Base-by-base conservation (phyloP, 2,888 invertebrate species). In the Labia minor region DNA sequence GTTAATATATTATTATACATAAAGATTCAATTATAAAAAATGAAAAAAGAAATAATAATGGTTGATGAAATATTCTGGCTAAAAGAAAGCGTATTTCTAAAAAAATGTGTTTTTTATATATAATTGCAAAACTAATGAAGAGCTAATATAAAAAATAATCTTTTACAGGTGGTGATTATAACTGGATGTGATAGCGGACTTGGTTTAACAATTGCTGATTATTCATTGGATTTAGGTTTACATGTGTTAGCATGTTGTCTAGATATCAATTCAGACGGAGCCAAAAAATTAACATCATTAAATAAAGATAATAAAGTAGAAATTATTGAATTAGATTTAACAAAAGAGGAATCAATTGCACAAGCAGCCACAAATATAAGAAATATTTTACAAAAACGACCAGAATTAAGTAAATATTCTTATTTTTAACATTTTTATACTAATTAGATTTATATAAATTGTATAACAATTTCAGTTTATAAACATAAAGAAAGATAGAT, bases 211-310 rank as follows among this genome's bases (percentile, higher is more conserved):
- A 71, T 76, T 68, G 76, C 77, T 2, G 65, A 71, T 20, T 72
- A 72, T 70, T 72, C 74, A 4, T 70, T 69, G 3, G 67, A 71
- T 20, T 70, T 74, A 67, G 78, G 78, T 1, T 74, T 77, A 67
- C 72, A 73, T n/a, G 77, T 78, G 8, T 72, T 78, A 61, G 78
- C 78, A 0, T 76, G 76, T 3, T 78, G 78, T 69, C 70, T 78
- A 3, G 66, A 72, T 16, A 67, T 69, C 1, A 65, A 74, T 66
- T 73, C 76, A 1, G 73, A 71, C 19, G 74, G 75, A 2, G 74
- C 74, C 0, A 18, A 69, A 11, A 67, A 68, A 0, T 70, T 77
- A 20, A 64, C 14, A 49, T 49, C 16, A 49, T 10, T 49, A 14
- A 26, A 26, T 26, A 3, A 26, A 26, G 49, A 49, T 49, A 49